A percentile compares a stretch with the other conserved stretches of the same genome.
These are phyloP conservation scores for Acrocephalus arundinaceus DNA, from an alignment of 2,113 vertebrate genomes.

Conservation along the genomic window DNA sequence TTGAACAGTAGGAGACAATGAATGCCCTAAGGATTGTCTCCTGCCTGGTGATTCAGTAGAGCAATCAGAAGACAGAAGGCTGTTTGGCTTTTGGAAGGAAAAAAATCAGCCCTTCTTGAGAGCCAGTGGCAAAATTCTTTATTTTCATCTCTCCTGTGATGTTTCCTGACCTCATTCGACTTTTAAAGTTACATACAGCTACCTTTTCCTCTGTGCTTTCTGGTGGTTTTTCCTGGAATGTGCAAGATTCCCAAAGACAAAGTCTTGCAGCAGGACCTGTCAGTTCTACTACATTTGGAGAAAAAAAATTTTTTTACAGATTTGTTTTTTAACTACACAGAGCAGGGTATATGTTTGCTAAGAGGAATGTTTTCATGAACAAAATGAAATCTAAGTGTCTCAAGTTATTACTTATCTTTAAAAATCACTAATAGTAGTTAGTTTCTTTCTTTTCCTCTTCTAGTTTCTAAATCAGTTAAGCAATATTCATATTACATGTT, in stretches of 20 bases:
- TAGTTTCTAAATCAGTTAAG: background rate
- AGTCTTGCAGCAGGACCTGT: background rate
- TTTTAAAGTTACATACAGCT: constrained; percentile 3
- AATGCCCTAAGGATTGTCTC: constrained; percentile 35
- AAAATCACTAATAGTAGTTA: background rate
- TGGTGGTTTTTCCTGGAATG: background rate
- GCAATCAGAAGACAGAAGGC: constrained; percentile 51
- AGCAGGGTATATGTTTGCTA: background rate
- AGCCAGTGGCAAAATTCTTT: background rate
- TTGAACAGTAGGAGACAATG: constrained; percentile 57
- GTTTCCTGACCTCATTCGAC: background rate
- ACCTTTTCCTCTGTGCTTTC: background rate
- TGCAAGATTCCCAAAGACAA: background rate
- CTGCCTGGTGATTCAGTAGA: constrained; percentile 19
- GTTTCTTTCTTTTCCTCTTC: background rate
- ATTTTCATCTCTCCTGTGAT: constrained; percentile 32
- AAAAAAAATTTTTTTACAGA: background rate
- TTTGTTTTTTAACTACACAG: background rate
- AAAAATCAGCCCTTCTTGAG: constrained; percentile 5
- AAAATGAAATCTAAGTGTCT: background rate
- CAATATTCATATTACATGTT: background rate
- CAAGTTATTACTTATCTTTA: background rate
- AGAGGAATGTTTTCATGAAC: background rate
- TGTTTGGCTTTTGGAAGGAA: constrained; percentile 1
- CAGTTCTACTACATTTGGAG: background rate